Percentiles rank a stretch among this genome's conserved stretches.
phyloP scores from a whole-genome alignment of 2,888 invertebrate species.

The Coleophora flavipennella region DNA sequence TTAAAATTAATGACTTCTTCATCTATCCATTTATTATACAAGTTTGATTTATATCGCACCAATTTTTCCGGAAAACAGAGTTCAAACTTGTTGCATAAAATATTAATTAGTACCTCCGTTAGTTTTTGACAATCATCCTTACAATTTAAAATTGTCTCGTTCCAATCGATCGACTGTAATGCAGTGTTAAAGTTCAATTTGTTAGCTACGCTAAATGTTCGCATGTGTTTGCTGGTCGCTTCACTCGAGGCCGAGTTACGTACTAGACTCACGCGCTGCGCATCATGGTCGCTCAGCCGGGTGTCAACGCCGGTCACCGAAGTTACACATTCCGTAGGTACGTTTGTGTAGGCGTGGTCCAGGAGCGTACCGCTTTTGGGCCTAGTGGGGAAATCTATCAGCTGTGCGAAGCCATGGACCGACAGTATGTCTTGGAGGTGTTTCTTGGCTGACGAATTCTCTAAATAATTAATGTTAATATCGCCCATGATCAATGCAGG shows the following conservation, averaged over 20 bases:
- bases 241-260: too few species aligned
- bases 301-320: not conserved
- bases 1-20: not conserved
- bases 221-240: too few species aligned
- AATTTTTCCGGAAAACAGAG: not conserved
- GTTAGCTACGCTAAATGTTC: not conserved
- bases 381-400: not conserved
- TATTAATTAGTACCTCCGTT: not conserved
- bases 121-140: not conserved
- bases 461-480: not conserved
- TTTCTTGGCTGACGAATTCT: not conserved
- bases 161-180: not conserved
- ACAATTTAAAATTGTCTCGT: not conserved
- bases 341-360: constrained; percentile 1
- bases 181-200: not conserved
- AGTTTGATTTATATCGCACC: not conserved
- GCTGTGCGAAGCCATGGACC: not conserved
- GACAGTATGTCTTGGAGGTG: too few species aligned
- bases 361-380: not conserved
- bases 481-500: not conserved
- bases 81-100: not conserved
- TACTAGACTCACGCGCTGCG: not conserved
- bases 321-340: not conserved
- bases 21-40: not conserved
- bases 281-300: not conserved